phyloP scores from a whole-genome alignment of 1,140 invertebrate genomes.

The Melitaea cinxia region DNA sequence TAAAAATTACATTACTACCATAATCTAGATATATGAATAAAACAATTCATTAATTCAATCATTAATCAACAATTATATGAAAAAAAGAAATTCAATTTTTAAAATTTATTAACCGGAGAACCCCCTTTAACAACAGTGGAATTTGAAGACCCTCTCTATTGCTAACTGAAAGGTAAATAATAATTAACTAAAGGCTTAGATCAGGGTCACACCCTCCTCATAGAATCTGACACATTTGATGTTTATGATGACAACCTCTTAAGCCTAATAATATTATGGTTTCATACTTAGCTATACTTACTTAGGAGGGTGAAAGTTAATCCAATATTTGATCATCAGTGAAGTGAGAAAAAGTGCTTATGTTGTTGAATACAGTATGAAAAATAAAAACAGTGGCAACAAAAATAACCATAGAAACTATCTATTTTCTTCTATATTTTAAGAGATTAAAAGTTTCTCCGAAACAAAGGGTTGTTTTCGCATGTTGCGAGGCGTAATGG shows the following conservation, averaged over 20 bases:
- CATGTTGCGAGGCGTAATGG: neutral
- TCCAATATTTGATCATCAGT: too few species aligned
- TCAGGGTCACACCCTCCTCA: slow-evolving; percentile 21
- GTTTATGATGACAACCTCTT: slow-evolving; percentile 10
- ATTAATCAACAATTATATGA: too few species aligned
- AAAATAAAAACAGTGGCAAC: neutral
- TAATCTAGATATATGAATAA: too few species aligned
- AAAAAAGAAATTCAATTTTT: too few species aligned
- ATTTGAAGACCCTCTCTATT: slow-evolving; percentile 24
- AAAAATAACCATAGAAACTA: neutral
- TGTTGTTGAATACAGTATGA: too few species aligned
- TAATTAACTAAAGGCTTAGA: slow-evolving; percentile 29
- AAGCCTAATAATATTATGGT: slow-evolving; percentile 1
- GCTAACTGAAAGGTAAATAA: slow-evolving; percentile 26
- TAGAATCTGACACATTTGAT: slow-evolving; percentile 22
- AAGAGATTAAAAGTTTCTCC: neutral
- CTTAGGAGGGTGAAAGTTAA: neutral
- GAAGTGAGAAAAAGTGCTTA: too few species aligned
- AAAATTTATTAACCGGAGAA: too few species aligned
- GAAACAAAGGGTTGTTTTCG: neutral
- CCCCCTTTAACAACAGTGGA: slow-evolving; percentile 30
- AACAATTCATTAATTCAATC: too few species aligned
- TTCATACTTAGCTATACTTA: neutral
- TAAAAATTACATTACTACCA: too few species aligned
- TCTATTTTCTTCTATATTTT: neutral